Evolutionary conservation across 2,888 invertebrate genomes (phyloP).

Genomic region (Sclerodermus sp.): DNA sequence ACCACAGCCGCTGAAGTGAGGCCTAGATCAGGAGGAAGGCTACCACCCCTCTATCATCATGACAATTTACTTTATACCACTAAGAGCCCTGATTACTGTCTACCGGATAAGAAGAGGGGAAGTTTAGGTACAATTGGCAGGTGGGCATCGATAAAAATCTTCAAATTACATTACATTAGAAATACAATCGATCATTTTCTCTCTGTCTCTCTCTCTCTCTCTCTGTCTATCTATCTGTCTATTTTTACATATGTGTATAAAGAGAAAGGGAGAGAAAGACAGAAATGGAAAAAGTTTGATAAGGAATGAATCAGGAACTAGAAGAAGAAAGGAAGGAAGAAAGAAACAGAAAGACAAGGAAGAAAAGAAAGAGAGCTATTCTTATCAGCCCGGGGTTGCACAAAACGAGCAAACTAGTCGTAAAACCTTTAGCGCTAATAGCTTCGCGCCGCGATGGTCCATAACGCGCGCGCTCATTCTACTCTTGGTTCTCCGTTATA

Average conservation of each 20-base stretch:
- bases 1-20: conserved; percentile 61
- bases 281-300: too few relatives aligned
- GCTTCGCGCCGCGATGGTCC: conserved; percentile 13
- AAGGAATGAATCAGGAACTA: too few relatives aligned
- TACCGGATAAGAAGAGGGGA: conserved; percentile 71
- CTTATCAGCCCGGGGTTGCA: too few relatives aligned
- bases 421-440: conserved; percentile 27
- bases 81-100: conserved; percentile 83
- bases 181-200: neutral
- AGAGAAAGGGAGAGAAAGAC: too few relatives aligned
- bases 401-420: conserved; percentile 10
- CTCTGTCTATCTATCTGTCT: too few relatives aligned
- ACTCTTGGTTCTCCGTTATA: too few relatives aligned
- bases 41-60: conserved; percentile 53
- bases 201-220: neutral
- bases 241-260: too few relatives aligned
- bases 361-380: too few relatives aligned
- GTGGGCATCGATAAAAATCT: conserved; percentile 55
- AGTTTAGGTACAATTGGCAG: conserved; percentile 78
- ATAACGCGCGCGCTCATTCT: neutral
- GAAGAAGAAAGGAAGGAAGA: too few relatives aligned
- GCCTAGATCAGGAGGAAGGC: conserved; percentile 48
- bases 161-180: neutral
- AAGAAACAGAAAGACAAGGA: too few relatives aligned
- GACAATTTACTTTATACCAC: conserved; percentile 74